Conservation (phyloP, 2,113 vertebrate species). For the Bubalus kerabau region DNA sequence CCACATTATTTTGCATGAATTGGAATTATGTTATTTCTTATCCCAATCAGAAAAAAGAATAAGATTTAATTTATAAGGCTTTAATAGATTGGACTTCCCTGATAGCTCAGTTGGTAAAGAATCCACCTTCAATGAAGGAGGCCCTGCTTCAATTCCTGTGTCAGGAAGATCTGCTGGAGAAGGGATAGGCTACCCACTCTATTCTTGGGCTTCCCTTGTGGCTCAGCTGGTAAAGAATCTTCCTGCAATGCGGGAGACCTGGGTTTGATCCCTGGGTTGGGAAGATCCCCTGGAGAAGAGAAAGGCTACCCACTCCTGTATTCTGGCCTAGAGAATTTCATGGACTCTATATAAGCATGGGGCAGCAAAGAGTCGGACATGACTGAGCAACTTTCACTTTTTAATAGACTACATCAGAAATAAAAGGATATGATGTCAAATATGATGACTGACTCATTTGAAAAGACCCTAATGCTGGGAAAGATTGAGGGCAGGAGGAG, state of each 20-base stretch:
- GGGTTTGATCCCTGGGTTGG: background rate
- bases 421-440: background rate
- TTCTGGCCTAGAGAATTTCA: background rate
- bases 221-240: background rate
- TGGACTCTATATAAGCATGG: background rate
- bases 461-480: background rate
- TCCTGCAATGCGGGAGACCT: background rate
- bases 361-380: background rate
- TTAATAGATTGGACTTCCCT: background rate
- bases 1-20: background rate
- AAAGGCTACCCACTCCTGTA: background rate
- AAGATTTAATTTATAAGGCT: background rate
- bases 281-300: background rate
- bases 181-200: background rate
- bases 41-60: background rate
- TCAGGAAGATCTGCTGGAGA: background rate
- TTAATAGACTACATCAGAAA: background rate
- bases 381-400: background rate
- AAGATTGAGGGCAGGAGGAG: background rate
- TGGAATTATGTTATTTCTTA: background rate
- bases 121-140: background rate
- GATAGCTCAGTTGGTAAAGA: background rate
- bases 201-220: background rate
- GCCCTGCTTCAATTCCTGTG: background rate
- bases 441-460: background rate